Conservation (phyloP, 2,113 vertebrate genomes). For the Sylvietta virens region DNA sequence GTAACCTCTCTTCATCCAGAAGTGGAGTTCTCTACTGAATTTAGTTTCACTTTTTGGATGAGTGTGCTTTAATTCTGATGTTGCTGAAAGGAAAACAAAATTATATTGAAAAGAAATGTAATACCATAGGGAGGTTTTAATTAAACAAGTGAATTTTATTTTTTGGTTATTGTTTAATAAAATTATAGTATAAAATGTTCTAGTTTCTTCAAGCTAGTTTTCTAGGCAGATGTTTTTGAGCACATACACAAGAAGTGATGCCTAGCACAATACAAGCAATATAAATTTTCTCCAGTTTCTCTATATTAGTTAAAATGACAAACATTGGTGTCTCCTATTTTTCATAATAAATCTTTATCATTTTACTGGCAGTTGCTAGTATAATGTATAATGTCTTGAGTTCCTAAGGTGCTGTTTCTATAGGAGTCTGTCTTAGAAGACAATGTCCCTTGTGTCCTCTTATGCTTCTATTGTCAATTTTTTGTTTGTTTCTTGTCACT, state of each 20-base stretch:
- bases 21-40: neutral
- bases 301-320: neutral
- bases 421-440: neutral
- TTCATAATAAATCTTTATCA: neutral
- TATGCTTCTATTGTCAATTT: neutral
- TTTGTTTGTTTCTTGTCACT: neutral
- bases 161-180: neutral
- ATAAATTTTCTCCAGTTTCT: neutral
- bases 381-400: neutral
- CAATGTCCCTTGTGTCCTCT: neutral
- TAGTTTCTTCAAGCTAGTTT: neutral
- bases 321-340: neutral
- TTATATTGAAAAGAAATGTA: neutral
- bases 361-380: neutral
- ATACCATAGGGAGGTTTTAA: neutral
- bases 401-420: neutral
- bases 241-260: neutral
- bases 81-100: neutral
- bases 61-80: neutral
- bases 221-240: neutral
- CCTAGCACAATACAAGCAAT: neutral
- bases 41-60: neutral
- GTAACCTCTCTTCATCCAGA: neutral
- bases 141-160: neutral
- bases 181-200: neutral